Evolutionary conservation across 2,888 invertebrate species (phyloP).

Genomic region (Tachina lurida): DNA sequence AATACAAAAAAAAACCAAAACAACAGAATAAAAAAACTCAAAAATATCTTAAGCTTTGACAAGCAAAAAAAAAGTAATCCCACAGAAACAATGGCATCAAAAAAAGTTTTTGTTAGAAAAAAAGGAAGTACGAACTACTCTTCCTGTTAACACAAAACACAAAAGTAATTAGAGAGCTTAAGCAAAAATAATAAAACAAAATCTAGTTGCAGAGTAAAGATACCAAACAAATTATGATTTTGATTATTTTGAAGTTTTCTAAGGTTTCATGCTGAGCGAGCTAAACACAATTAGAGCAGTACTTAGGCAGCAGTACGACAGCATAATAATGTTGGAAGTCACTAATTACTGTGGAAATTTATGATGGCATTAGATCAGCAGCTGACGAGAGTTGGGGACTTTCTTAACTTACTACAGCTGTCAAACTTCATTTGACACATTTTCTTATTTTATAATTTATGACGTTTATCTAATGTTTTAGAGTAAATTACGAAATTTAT

Average conservation of each 20-base stretch:
- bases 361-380: slow-evolving; percentile 8
- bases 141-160: slow-evolving; percentile 52
- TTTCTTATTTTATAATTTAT: slow-evolving; percentile 71
- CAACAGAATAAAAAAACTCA: slow-evolving; percentile 36
- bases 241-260: slow-evolving; percentile 67
- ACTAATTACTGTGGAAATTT: slow-evolving; percentile 62
- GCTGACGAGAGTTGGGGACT: background rate
- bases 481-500: slow-evolving; percentile 57
- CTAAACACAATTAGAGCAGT: slow-evolving; percentile 31
- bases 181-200: slow-evolving; percentile 39
- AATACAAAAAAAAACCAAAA: slow-evolving; percentile 43
- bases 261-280: slow-evolving; percentile 67
- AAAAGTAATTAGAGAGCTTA: slow-evolving; percentile 67
- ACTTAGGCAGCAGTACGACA: background rate
- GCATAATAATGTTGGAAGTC: slow-evolving; percentile 36
- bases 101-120: slow-evolving; percentile 3
- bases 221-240: slow-evolving; percentile 70
- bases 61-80: slow-evolving; percentile 53
- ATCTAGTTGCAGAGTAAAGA: slow-evolving; percentile 47
- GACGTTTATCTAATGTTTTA: slow-evolving; percentile 66
- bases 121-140: slow-evolving; percentile 52
- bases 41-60: slow-evolving; percentile 55
- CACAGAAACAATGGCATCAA: slow-evolving; percentile 44
- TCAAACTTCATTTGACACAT: slow-evolving; percentile 70
- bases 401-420: slow-evolving; percentile 49